Evolutionary conservation across 2,797 vertebrate species (phyloP).

Genomic region (Perdix hodgsoniae): DNA sequence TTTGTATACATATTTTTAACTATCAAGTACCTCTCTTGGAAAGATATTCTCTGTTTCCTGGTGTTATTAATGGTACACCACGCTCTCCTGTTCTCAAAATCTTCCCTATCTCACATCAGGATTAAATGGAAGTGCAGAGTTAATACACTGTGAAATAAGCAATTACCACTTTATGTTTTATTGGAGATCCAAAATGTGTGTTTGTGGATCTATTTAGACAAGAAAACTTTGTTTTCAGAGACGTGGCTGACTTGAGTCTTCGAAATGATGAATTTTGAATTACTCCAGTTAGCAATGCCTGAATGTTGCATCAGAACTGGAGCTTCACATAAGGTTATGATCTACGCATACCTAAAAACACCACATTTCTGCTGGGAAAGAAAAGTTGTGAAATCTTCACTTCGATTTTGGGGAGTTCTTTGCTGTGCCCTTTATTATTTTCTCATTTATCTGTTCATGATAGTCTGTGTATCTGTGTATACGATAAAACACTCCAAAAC

Average conservation of each 20-base stretch:
- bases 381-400: neutral
- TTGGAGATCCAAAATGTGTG: neutral
- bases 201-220: neutral
- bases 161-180: neutral
- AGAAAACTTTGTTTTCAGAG: neutral
- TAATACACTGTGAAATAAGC: neutral
- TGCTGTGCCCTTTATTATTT: neutral
- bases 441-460: neutral
- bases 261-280: neutral
- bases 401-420: neutral
- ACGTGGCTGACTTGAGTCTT: neutral
- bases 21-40: neutral
- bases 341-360: neutral
- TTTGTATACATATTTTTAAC: neutral
- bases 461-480: neutral
- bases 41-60: neutral
- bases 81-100: neutral
- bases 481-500: neutral
- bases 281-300: neutral
- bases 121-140: neutral
- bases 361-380: neutral
- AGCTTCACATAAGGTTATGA: neutral
- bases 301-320: neutral
- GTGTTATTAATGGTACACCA: accelerated
- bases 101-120: neutral